A percentile compares a stretch with the other conserved stretches of the same genome.
phyloP scores from a whole-genome alignment of 2,113 vertebrate species.

The Pseudois nayaur region DNA sequence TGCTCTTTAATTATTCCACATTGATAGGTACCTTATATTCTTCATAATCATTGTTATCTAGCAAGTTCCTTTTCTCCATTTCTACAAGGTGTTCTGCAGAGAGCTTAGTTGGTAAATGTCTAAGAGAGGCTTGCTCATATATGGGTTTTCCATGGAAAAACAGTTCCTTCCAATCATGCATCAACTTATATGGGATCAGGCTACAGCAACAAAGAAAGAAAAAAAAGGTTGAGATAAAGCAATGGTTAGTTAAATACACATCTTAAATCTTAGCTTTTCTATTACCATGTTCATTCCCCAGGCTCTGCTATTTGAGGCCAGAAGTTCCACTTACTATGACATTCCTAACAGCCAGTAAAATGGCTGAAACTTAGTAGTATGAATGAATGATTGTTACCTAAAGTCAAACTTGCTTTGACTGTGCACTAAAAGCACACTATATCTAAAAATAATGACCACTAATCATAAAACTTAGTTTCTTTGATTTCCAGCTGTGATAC shows the following conservation, averaged over 20 bases:
- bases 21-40: slow-evolving; percentile 89
- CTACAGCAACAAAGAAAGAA: slow-evolving; percentile 74
- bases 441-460: background rate
- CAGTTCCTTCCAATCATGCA: slow-evolving; percentile 92
- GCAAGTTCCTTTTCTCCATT: slow-evolving; percentile 84
- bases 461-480: background rate
- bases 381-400: background rate
- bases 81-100: slow-evolving; percentile 79
- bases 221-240: background rate
- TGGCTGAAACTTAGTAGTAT: background rate
- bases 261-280: background rate
- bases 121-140: slow-evolving; percentile 81
- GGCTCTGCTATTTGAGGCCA: background rate
- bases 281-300: background rate
- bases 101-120: slow-evolving; percentile 52
- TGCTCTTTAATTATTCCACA: slow-evolving; percentile 56
- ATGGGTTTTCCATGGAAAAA: slow-evolving; percentile 87
- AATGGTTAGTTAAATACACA: background rate
- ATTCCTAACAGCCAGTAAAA: background rate
- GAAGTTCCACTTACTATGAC: background rate
- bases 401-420: background rate
- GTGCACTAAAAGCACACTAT: background rate
- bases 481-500: background rate
- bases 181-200: slow-evolving; percentile 86
- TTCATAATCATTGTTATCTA: slow-evolving; percentile 90